A percentile compares a stretch with the other conserved stretches of the same genome.
phyloP scores from a whole-genome alignment of 2,113 vertebrate species.

The Symphodus melops region DNA sequence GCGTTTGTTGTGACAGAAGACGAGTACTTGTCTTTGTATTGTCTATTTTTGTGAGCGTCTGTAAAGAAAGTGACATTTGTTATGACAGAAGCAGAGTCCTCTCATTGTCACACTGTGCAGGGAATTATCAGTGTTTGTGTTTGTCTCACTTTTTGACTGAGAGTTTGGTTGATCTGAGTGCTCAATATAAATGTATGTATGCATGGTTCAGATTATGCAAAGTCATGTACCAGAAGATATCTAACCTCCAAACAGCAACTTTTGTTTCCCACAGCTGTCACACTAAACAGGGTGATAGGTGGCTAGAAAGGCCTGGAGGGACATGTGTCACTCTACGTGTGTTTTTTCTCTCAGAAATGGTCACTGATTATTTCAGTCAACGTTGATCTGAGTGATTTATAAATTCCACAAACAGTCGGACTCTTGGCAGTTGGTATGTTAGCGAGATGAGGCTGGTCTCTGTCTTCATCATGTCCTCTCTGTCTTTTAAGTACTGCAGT shows the following conservation, averaged over 20 bases:
- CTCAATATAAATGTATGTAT: slow-evolving; percentile 1
- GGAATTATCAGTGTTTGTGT: slow-evolving; percentile 40
- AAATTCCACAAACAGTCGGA: slow-evolving; percentile 19
- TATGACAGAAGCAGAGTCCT: slow-evolving; percentile 43
- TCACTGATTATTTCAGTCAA: slow-evolving; percentile 24
- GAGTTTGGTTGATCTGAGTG: slow-evolving; percentile 10
- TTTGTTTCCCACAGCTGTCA: slow-evolving; percentile 17
- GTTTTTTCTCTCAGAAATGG: slow-evolving; percentile 14
- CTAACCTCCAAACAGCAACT: slow-evolving; percentile 9
- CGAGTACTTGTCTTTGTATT: slow-evolving; percentile 13
- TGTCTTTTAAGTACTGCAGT: background rate
- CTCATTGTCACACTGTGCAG: slow-evolving; percentile 42
- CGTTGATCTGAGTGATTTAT: slow-evolving; percentile 1
- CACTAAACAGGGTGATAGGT: slow-evolving; percentile 1
- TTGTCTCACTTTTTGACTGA: background rate
- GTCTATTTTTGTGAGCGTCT: slow-evolving; percentile 24
- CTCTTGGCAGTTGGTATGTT: slow-evolving; percentile 10
- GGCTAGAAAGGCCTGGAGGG: slow-evolving; percentile 10
- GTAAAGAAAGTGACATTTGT: slow-evolving; percentile 45
- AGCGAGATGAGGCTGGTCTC: slow-evolving; percentile 1
- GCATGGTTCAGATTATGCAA: background rate
- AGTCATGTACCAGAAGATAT: slow-evolving; percentile 2
- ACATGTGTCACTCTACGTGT: slow-evolving; percentile 14
- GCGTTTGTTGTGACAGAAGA: slow-evolving; percentile 58
- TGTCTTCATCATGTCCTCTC: background rate